Percentiles rank a stretch among this genome's conserved stretches.
These are phyloP conservation scores for Stenopsyche tienmushanensis DNA, from an alignment of 1,140 invertebrate genomes.

Conservation along the genomic window DNA sequence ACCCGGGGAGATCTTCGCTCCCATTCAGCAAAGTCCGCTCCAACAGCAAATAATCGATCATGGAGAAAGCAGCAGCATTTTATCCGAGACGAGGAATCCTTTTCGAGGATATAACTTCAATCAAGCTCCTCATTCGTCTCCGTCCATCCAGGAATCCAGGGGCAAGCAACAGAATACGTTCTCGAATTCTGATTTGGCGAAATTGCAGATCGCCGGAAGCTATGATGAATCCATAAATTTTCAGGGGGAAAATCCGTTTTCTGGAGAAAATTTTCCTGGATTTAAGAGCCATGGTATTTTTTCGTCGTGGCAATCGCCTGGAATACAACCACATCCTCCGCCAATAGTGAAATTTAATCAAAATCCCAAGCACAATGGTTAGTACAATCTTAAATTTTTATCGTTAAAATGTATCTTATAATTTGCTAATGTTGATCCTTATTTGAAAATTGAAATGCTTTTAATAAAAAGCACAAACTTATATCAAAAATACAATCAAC, in stretches of 20 bases:
- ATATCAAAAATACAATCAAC: too few species aligned
- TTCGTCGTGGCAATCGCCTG: constrained; percentile 2
- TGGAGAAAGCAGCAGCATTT: constrained; percentile 2
- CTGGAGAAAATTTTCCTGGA: not conserved
- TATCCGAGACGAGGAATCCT: not conserved
- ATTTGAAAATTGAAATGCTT: too few species aligned
- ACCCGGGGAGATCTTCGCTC: constrained; percentile 44
- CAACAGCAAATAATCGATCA: constrained; percentile 16
- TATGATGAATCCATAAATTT: not conserved
- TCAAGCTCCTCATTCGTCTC: not conserved
- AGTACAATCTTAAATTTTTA: too few species aligned
- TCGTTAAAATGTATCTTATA: too few species aligned
- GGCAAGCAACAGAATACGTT: not conserved
- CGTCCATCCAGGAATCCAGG: not conserved
- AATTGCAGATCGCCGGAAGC: not conserved
- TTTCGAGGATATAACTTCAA: constrained; percentile 17
- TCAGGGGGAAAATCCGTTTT: not conserved
- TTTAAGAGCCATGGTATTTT: not conserved
- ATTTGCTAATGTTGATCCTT: too few species aligned
- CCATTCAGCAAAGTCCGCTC: not conserved
- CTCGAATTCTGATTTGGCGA: not conserved
- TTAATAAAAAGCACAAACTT: too few species aligned
- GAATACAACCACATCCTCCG: not conserved
- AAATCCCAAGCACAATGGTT: too few species aligned
- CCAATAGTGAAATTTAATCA: too few species aligned